Base-by-base conservation (phyloP, 1,140 invertebrate species). In the Euura lappo region DNA sequence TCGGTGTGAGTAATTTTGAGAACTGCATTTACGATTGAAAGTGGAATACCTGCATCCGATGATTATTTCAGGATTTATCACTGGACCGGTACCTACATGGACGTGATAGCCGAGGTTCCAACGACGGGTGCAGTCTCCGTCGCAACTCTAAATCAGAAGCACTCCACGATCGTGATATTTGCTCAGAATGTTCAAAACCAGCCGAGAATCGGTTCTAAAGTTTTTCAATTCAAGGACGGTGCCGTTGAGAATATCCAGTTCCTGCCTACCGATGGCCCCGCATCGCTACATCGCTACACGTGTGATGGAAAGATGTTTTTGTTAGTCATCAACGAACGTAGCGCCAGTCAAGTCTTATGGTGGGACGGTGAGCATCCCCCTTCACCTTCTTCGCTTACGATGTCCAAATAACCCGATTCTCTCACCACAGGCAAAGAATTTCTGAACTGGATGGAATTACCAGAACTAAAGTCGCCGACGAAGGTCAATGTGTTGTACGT, bases 81-180 rank as follows among this genome's bases (percentile, higher is more conserved):
- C 60, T 86, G 85, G 85, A 79, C 72, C 43, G 84, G 76, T 2
- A 83, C 79, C 1, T 79, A 84, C 64, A 83, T 86, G 79, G 81
- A 82, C n/a, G 72, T 68, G 44, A 70, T 80, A 4, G 2, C 11
- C 1, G 66, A 77, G 8, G 44, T 78, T 28, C 65, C 69, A 64
- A 78, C 77, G 2, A 77, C 68, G 0, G 78, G 73, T 0, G 75
- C 75, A 0, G 68, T 76, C 7, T 72, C 78, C 2, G 75, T 84
- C 6, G 69, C 75, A 10, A 72, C 80, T 0, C 78, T 83, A 7
- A 70, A 76, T 2, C 45, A 79, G 6, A 75, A 75, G 28, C 70
- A 47, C 67, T 78, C 78, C 6, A 78, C 76, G 2, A 80, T 84
- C 1, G 73, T 83, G 44, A 42, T 83, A 8, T 82, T 83, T 60